A percentile compares a stretch with the other conserved stretches of the same genome.
These are phyloP conservation scores for Scytalopus superciliaris DNA, from an alignment of 2,113 vertebrate species.

Conservation along the genomic window DNA sequence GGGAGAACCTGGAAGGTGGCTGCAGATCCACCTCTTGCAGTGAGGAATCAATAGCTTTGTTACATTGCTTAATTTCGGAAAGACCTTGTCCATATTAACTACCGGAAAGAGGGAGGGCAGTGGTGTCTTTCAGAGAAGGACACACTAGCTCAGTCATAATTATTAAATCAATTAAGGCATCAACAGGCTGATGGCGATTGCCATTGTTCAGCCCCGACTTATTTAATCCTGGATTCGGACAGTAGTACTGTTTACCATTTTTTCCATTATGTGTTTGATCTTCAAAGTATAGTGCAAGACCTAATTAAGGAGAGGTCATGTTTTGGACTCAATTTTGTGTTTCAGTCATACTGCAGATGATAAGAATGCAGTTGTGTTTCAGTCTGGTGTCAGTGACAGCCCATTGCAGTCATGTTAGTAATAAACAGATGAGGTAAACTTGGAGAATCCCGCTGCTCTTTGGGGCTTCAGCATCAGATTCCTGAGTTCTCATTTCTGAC, in stretches of 20 bases:
- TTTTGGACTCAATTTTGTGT: not conserved
- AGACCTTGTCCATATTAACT: not conserved
- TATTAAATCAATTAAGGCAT: not conserved
- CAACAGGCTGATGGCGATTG: not conserved
- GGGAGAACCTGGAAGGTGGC: not conserved
- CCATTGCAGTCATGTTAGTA: not conserved
- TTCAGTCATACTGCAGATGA: not conserved
- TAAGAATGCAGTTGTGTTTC: not conserved
- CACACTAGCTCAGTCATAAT: not conserved
- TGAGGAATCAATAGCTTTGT: not conserved
- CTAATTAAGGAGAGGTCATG: not conserved
- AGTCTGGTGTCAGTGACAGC: not conserved
- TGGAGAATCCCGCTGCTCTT: not conserved
- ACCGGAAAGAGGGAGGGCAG: not conserved
- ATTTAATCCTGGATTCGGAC: not conserved
- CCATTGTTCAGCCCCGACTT: not conserved
- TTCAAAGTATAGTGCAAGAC: not conserved
- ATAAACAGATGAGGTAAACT: not conserved
- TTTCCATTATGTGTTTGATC: not conserved
- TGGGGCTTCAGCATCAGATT: not conserved
- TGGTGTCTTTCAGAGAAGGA: not conserved
- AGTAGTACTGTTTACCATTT: not conserved
- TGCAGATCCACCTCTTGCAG: not conserved
- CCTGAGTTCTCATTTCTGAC: not conserved
- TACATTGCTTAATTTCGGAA: fast-evolving